Evolutionary conservation across 2,797 vertebrate genomes (phyloP), one percentile per base, ranked within the genome.

Genomic region (Acanthornis magna): DNA sequence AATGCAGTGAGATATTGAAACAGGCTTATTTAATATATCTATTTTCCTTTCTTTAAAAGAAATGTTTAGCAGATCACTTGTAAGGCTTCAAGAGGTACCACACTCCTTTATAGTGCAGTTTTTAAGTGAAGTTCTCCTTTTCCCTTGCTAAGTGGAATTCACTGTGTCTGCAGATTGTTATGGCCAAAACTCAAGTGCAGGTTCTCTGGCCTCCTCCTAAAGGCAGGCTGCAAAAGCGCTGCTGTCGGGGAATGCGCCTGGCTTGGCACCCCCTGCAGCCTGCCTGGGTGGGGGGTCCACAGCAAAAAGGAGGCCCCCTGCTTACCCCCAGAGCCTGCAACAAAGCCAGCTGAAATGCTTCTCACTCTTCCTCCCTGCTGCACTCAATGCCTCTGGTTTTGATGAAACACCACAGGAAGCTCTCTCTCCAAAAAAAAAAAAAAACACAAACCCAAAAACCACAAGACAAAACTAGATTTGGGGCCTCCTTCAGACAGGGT

Each of bases 61-160:
- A 71, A 88, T 83, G 50, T 43, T 95, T 81, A 93, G 66, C 25
- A 53, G 53, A 82, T 88, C 32, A 55, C 76, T 91, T 63, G 9
- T 38, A 80, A 57, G 63, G 62, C 72, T 88, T 94, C 75, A 92
- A 87, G 72, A 95, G 90, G 72, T 87, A 61, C 26, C 10, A 7
- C 51, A 68, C 34, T 75, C n/a, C 63, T 96, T 88, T 67, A 90
- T 4, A 55, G 50, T 89, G 62, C 51, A 57, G 18, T 26, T 61
- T 92, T 77, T 60, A 25, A 61, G 23, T 4, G 16, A 1, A 0
- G 22, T 81, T 16, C 67, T 87, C 71, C 66, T 55, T 72, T 84
- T 57, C 61, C 84, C 53, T 80, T 61, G 62, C 87, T 63, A 58
- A 94, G 66, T 93, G 42, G 87, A 96, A 97, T 95, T 93, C 51